Conservation (phyloP, 2,113 vertebrate species). For the Saguinus imperator region DNA sequence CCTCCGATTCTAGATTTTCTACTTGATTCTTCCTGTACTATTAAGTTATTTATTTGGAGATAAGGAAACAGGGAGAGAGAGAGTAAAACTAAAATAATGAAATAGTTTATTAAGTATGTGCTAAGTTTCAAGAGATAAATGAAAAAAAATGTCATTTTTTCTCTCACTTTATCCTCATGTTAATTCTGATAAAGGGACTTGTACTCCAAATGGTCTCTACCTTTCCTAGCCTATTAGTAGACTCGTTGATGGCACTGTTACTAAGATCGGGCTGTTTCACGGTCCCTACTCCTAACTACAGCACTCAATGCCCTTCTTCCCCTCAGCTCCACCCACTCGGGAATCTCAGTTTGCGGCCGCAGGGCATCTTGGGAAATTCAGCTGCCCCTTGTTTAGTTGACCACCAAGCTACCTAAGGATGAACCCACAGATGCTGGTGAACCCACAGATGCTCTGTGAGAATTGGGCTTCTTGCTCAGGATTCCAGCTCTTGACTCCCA, state of each 20-base stretch:
- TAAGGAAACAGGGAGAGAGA: background rate
- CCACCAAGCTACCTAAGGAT: background rate
- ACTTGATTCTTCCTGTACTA: background rate
- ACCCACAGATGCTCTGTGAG: background rate
- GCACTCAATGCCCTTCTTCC: accelerated
- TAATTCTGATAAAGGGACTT: background rate
- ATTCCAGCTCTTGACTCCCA: background rate
- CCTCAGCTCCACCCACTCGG: accelerated
- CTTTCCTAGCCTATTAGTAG: too few relatives aligned
- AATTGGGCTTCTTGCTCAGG: background rate
- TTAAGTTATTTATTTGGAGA: background rate
- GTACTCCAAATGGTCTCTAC: background rate
- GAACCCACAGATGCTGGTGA: background rate
- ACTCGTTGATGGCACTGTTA: too few relatives aligned
- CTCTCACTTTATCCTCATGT: background rate
- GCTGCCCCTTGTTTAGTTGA: background rate
- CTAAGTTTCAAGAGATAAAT: background rate
- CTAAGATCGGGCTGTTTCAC: background rate
- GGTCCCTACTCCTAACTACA: too few relatives aligned
- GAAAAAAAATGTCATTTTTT: background rate
- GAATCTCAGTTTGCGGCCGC: too few relatives aligned
- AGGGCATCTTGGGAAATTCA: background rate
- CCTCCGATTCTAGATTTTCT: background rate
- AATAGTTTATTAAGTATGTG: background rate
- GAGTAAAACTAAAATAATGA: background rate